A percentile compares a stretch with the other conserved stretches of the same genome.
phyloP scores from a whole-genome alignment of 2,888 invertebrate species.

The Clistopyga incitator region DNA sequence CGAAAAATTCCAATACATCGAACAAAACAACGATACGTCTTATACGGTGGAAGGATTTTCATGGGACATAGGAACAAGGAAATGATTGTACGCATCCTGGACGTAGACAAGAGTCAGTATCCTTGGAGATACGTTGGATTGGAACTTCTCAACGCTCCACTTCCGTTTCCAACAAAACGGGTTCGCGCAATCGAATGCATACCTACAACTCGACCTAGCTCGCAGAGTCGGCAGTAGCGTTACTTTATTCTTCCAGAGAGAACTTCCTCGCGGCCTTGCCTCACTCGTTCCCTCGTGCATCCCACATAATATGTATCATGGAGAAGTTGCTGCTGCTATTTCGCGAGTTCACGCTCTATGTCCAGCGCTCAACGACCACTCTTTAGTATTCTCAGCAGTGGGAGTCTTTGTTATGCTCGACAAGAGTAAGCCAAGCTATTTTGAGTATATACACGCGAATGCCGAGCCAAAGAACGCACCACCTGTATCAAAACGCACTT shows the following conservation, averaged over 20 bases:
- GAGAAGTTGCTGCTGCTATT: conserved; percentile 31
- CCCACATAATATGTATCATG: conserved; percentile 53
- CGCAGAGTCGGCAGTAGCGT: neutral
- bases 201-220: conserved; percentile 15
- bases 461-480: conserved; percentile 2
- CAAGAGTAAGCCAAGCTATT: conserved; percentile 19
- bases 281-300: conserved; percentile 42
- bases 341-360: conserved; percentile 53
- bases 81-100: conserved; percentile 37
- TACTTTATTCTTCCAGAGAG: conserved; percentile 27
- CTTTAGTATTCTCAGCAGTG: conserved; percentile 9
- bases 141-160: conserved; percentile 54
- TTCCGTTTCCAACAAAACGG: conserved; percentile 60
- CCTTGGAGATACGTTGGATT: conserved; percentile 33
- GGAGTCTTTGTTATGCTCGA: neutral
- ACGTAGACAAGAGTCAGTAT: neutral
- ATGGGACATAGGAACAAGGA: conserved; percentile 11
- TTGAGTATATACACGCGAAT: conserved; percentile 21
- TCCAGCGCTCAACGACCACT: conserved; percentile 48
- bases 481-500: conserved; percentile 56
- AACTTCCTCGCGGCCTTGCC: conserved; percentile 63
- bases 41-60: conserved; percentile 15
- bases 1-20: neutral
- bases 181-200: conserved; percentile 31
- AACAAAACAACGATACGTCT: neutral